phyloP scores from a whole-genome alignment of 2,888 invertebrate genomes.

The Orchesella flavescens region DNA sequence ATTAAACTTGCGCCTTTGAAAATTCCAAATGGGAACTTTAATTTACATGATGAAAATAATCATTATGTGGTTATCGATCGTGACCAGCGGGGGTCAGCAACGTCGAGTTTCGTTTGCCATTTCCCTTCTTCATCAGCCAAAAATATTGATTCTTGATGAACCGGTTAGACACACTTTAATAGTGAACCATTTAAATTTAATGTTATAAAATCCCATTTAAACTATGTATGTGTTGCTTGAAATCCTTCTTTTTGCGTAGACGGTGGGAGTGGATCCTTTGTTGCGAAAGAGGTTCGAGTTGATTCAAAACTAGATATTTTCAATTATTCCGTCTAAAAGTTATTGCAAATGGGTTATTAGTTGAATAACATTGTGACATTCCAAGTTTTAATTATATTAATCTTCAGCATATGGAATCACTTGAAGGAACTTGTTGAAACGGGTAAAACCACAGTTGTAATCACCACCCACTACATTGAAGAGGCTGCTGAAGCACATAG shows the following conservation, averaged over 20 bases:
- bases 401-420: constrained; percentile 94
- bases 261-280: constrained; percentile 93
- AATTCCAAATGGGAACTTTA: no score
- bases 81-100: constrained; percentile 92
- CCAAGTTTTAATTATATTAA: no score
- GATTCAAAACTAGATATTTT: not conserved
- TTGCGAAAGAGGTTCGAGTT: constrained; percentile 87
- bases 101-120: constrained; percentile 93
- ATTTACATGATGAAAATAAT: no score
- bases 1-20: not conserved
- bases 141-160: constrained; percentile 91
- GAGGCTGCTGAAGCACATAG: constrained; percentile 93
- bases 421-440: constrained; percentile 91
- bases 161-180: no score
- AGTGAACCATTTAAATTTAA: no score
- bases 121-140: constrained; percentile 93
- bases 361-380: no score
- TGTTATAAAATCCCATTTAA: no score
- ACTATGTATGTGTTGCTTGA: no score
- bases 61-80: not conserved
- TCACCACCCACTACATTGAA: constrained; percentile 96
- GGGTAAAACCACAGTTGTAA: constrained; percentile 93
- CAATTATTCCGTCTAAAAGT: no score
- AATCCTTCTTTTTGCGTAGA: no score
- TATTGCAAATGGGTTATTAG: no score